Conservation (phyloP, 2,888 invertebrate species). For the Oxytorus armatus region DNA sequence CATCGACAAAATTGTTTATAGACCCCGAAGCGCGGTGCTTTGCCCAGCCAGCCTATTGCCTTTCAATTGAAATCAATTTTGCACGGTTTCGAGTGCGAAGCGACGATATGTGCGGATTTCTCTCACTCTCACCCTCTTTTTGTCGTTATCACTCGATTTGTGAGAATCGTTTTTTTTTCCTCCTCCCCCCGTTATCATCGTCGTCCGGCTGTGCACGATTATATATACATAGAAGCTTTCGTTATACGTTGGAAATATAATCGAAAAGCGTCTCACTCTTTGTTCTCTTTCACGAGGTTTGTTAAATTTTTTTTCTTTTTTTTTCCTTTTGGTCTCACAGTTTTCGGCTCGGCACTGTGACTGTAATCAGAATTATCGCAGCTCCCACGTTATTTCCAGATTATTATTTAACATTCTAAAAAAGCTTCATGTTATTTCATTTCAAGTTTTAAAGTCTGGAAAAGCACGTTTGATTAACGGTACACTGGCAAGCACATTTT, state of each 20-base stretch:
- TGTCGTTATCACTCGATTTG: slow-evolving; percentile 36
- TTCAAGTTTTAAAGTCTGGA: background rate
- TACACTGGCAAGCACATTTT: slow-evolving; percentile 24
- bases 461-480: background rate
- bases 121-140: background rate
- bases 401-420: background rate
- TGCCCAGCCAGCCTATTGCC: slow-evolving; percentile 34
- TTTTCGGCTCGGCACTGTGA: background rate
- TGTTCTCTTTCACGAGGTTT: background rate
- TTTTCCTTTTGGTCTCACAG: background rate
- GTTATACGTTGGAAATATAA: background rate
- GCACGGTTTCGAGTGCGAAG: slow-evolving; percentile 4
- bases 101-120: background rate
- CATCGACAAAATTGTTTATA: slow-evolving; percentile 64
- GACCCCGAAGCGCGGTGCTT: slow-evolving; percentile 33
- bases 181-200: slow-evolving; percentile 50
- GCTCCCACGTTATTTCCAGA: background rate
- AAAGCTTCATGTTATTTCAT: background rate
- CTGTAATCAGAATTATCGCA: too few species aligned
- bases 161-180: slow-evolving; percentile 38
- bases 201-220: slow-evolving; percentile 18
- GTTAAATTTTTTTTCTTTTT: background rate
- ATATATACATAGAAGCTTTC: background rate
- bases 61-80: slow-evolving; percentile 62
- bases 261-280: background rate